Conservation (phyloP, 1,140 invertebrate species). For the Leptopilina boulardi region DNA sequence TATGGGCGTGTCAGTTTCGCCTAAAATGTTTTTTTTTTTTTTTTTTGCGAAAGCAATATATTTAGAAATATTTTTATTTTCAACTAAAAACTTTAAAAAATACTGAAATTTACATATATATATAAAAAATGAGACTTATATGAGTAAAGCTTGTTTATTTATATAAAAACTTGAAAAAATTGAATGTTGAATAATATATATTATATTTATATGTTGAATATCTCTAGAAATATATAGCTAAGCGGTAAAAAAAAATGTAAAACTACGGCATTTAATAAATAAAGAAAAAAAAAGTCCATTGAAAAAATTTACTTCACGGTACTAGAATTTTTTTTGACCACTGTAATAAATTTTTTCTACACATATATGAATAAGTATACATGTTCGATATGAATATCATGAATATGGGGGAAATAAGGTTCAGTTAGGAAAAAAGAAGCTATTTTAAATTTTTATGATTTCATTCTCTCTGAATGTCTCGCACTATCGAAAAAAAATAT, state of each 20-base stretch:
- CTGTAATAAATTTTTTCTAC: neutral
- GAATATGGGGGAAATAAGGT: neutral
- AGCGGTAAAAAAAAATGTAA: neutral
- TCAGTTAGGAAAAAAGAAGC: neutral
- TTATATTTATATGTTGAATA: neutral
- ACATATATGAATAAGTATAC: neutral
- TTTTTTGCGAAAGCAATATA: constrained; percentile 6
- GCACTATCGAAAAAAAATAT: no score
- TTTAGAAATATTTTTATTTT: neutral
- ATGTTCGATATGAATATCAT: constrained; percentile 2
- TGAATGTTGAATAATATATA: neutral
- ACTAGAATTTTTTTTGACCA: neutral
- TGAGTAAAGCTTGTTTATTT: no score
- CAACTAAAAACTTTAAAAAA: neutral
- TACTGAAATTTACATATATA: neutral
- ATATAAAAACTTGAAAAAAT: neutral
- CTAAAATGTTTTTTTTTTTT: neutral
- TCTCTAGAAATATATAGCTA: neutral
- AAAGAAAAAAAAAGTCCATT: neutral
- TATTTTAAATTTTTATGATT: neutral
- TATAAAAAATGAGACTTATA: no score
- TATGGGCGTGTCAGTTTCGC: neutral
- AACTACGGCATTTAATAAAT: neutral
- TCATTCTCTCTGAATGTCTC: neutral
- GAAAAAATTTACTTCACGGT: constrained; percentile 1